These are phyloP conservation scores for Selenia dentaria DNA, from an alignment of 2,888 invertebrate species.

Conservation along the genomic window DNA sequence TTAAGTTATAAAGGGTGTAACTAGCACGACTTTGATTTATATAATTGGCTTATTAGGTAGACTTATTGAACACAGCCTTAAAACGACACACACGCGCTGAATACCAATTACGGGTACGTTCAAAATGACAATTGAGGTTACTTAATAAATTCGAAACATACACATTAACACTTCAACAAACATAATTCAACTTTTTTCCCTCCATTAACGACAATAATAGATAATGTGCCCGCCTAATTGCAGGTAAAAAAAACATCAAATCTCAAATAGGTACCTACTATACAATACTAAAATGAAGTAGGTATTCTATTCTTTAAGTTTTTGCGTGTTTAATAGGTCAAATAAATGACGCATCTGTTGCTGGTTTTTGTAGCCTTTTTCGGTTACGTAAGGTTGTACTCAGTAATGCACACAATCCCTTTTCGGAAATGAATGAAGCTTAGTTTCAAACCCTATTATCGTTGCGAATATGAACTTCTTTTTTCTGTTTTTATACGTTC, in stretches of 20 bases:
- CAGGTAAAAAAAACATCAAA: constrained; percentile 42
- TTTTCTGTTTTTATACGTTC: no score
- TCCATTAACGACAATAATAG: constrained; percentile 43
- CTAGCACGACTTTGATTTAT: no score
- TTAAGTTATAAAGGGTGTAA: no score
- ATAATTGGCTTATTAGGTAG: no score
- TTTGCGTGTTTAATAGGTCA: constrained; percentile 62
- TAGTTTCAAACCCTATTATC: no score
- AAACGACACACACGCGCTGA: no score
- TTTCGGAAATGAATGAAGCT: no score
- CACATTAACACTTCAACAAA: constrained; percentile 19
- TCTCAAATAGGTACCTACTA: constrained; percentile 2
- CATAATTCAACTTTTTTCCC: constrained; percentile 36
- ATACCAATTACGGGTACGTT: no score
- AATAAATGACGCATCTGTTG: constrained; percentile 54
- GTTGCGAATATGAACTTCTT: no score
- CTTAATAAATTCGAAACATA: constrained; percentile 1
- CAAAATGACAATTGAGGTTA: not conserved
- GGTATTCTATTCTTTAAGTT: constrained; percentile 43
- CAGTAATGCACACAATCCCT: no score
- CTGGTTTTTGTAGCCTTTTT: constrained; percentile 24
- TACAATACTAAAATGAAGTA: constrained; percentile 20
- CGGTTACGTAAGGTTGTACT: constrained; percentile 14
- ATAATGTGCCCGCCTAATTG: constrained; percentile 48
- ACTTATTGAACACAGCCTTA: no score